These are phyloP conservation scores for Megalurothrips usitatus DNA, from an alignment of 2,888 invertebrate genomes.

Conservation along the genomic window DNA sequence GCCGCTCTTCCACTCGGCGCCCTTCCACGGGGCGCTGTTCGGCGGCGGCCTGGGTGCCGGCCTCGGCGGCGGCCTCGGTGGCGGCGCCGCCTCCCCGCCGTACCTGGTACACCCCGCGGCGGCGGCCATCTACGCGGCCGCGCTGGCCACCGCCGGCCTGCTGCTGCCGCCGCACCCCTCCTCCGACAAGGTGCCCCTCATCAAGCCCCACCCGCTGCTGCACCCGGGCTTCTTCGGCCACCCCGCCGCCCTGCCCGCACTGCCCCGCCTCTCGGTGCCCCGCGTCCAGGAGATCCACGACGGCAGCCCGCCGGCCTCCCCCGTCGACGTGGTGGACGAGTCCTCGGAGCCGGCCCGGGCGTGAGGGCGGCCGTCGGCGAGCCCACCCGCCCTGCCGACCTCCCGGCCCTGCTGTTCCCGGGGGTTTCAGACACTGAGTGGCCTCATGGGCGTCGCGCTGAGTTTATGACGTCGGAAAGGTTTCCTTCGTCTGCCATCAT, in stretches of 20 bases:
- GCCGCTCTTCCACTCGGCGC: conserved; percentile 30
- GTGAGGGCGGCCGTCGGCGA: not conserved
- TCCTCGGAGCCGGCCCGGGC: not conserved
- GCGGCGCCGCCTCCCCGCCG: conserved; percentile 41
- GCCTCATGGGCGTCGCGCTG: too few relatives aligned
- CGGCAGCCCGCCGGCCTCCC: not conserved
- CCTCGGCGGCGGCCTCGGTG: not conserved
- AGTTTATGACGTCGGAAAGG: too few relatives aligned
- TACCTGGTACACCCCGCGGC: conserved; percentile 32
- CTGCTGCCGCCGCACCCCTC: conserved; percentile 34
- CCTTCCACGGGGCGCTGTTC: conserved; percentile 17
- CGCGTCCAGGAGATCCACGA: not conserved
- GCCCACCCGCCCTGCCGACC: too few relatives aligned
- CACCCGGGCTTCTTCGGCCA: conserved; percentile 24
- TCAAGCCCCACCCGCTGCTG: conserved; percentile 29
- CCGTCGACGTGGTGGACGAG: conserved; percentile 15
- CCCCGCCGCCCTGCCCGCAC: conserved; percentile 24
- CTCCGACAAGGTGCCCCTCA: conserved; percentile 29
- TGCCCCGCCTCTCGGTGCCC: not conserved
- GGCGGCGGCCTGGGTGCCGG: not conserved
- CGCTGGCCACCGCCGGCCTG: conserved; percentile 37
- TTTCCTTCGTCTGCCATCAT: too few relatives aligned
- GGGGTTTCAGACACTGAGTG: too few relatives aligned
- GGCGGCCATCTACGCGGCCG: conserved; percentile 31
- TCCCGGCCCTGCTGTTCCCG: too few relatives aligned